Conservation (phyloP, 2,888 invertebrate species). For the Malacosoma neustria region DNA sequence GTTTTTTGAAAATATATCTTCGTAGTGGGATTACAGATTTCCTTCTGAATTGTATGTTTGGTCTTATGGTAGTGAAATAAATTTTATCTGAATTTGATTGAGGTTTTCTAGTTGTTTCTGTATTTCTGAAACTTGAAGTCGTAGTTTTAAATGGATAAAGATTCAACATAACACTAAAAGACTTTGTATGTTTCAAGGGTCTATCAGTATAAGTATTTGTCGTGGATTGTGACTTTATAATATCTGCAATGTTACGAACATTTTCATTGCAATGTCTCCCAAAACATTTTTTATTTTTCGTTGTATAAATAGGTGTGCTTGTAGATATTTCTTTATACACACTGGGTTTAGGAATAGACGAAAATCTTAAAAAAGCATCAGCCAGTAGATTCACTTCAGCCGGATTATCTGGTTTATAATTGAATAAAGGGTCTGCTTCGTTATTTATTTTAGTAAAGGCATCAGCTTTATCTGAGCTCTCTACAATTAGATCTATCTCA, state of each 20-base stretch:
- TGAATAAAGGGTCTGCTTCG: constrained; percentile 78
- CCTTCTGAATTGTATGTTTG: constrained; percentile 48
- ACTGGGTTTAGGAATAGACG: constrained; percentile 28
- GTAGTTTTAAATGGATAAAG: constrained; percentile 71
- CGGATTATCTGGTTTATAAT: constrained; percentile 82
- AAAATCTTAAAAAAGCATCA: constrained; percentile 52
- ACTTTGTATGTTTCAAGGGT: constrained; percentile 45
- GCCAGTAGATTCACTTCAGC: constrained; percentile 84
- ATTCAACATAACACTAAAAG: constrained; percentile 79
- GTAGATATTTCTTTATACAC: constrained; percentile 17
- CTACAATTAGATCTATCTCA: constrained; percentile 20
- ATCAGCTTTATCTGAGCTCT: constrained; percentile 31
- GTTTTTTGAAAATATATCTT: constrained; percentile 5
- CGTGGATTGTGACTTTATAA: constrained; percentile 16
- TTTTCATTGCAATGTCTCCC: constrained; percentile 26
- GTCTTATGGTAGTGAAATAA: constrained; percentile 49
- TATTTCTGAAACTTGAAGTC: constrained; percentile 24
- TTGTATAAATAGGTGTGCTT: constrained; percentile 36
- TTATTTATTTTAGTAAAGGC: constrained; percentile 33
- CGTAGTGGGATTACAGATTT: constrained; percentile 27
- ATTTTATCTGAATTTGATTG: constrained; percentile 30
- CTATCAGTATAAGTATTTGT: constrained; percentile 17
- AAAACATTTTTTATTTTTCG: constrained; percentile 28
- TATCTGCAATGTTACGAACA: constrained; percentile 9
- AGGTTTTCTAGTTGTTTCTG: constrained; percentile 20